phyloP scores from a whole-genome alignment of 2,888 invertebrate species.

The Lasioglossum oenotherae region DNA sequence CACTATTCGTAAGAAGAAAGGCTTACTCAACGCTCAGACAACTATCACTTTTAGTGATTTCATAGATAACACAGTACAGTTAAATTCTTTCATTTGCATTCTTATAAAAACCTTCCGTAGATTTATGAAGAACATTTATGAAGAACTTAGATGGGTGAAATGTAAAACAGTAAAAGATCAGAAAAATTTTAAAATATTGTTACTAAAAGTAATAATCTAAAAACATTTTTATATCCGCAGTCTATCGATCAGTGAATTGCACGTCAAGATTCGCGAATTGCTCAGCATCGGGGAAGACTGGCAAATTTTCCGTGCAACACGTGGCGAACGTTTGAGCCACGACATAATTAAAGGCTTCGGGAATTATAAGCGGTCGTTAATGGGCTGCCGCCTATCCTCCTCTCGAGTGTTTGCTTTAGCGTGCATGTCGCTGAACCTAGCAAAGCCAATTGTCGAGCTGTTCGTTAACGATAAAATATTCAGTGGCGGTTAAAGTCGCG shows the following conservation, averaged over 20 bases:
- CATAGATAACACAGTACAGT: neutral
- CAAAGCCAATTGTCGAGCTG: constrained; percentile 3
- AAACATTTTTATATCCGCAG: too few species aligned
- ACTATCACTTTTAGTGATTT: neutral
- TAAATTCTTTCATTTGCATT: neutral
- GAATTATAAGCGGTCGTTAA: constrained; percentile 30
- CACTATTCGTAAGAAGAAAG: neutral
- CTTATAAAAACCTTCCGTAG: neutral
- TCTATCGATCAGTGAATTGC: too few species aligned
- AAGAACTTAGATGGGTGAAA: too few species aligned
- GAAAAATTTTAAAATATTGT: too few species aligned
- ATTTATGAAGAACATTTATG: too few species aligned
- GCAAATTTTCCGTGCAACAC: constrained; percentile 18
- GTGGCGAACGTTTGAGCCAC: neutral
- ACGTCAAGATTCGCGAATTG: neutral
- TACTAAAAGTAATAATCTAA: too few species aligned
- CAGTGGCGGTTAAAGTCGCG: constrained; percentile 18
- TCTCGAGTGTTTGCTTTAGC: neutral
- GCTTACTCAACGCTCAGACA: neutral
- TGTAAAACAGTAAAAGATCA: too few species aligned
- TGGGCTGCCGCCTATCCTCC: neutral
- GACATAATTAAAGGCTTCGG: constrained; percentile 17
- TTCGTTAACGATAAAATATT: constrained; percentile 48
- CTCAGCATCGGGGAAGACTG: neutral
- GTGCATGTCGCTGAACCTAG: constrained; percentile 16